Percentiles rank a stretch among this genome's conserved stretches.
Conservation (phyloP, 2,797 vertebrate genomes). For the Microctenopoma steveboyesi region DNA sequence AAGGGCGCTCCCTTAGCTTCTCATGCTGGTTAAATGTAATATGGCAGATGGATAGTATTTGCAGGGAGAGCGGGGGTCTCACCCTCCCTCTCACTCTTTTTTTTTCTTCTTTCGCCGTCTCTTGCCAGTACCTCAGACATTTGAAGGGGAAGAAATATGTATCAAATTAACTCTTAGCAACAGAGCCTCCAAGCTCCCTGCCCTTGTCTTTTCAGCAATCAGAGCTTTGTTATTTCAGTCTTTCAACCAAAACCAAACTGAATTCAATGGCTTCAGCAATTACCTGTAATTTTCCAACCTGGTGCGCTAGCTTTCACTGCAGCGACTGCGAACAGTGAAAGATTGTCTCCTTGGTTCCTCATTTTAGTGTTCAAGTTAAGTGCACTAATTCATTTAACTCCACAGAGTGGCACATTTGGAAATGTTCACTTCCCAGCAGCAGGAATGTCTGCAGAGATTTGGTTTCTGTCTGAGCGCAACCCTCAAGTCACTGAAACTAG, state of each 20-base stretch:
- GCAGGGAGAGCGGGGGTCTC: constrained; percentile 76
- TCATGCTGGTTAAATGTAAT: constrained; percentile 79
- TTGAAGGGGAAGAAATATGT: constrained; percentile 81
- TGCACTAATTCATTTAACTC: constrained; percentile 76
- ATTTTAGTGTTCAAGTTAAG: constrained; percentile 63
- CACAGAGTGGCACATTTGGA: constrained; percentile 74
- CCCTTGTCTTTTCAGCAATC: constrained; percentile 82
- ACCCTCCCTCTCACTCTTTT: constrained; percentile 71
- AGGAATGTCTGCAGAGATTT: constrained; percentile 67
- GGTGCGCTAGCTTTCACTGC: constrained; percentile 71
- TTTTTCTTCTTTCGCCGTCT: constrained; percentile 57
- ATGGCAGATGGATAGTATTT: constrained; percentile 81
- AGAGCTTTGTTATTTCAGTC: constrained; percentile 83
- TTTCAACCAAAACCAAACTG: constrained; percentile 83
- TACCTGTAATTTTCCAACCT: constrained; percentile 84
- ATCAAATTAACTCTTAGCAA: constrained; percentile 83
- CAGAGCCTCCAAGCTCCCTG: constrained; percentile 72
- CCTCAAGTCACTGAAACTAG: constrained; percentile 65
- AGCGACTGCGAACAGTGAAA: constrained; percentile 71
- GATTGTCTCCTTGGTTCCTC: constrained; percentile 71
- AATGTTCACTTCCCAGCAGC: constrained; percentile 74
- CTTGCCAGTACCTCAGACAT: constrained; percentile 80
- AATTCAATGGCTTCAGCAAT: constrained; percentile 81
- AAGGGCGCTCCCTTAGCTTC: constrained; percentile 76
- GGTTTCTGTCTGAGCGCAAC: constrained; percentile 63